These are phyloP conservation scores for Amphimallon solstitiale DNA, from an alignment of 2,888 invertebrate species.

Conservation along the genomic window DNA sequence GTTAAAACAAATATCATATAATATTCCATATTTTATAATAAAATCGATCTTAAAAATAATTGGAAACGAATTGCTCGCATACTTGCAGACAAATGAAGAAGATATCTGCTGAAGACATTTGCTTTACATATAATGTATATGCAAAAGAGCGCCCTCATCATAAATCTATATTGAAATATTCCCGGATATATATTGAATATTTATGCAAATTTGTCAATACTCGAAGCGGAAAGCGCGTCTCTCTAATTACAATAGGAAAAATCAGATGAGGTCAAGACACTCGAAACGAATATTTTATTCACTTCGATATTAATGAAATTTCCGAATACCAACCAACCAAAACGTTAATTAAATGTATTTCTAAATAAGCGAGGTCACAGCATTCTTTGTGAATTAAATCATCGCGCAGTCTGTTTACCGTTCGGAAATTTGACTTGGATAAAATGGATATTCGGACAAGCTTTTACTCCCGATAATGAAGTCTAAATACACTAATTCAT, in stretches of 20 bases:
- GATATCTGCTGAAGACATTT: constrained; percentile 3
- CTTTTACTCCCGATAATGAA: too few species aligned
- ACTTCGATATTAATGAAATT: not conserved
- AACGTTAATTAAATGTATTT: not conserved
- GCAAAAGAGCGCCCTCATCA: not conserved
- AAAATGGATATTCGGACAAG: too few species aligned
- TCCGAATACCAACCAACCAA: not conserved
- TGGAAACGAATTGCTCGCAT: not conserved
- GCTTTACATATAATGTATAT: constrained; percentile 13
- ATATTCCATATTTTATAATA: too few species aligned
- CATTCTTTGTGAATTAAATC: too few species aligned
- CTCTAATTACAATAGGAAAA: constrained; percentile 8
- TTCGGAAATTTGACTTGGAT: too few species aligned
- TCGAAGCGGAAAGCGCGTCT: not conserved
- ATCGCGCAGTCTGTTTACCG: too few species aligned
- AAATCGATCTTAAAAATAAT: too few species aligned
- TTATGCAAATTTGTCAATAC: constrained; percentile 26
- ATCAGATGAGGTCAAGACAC: too few species aligned
- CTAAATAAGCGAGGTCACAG: too few species aligned
- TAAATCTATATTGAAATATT: constrained; percentile 5
- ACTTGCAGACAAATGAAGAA: not conserved
- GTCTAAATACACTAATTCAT: too few species aligned
- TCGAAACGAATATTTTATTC: not conserved
- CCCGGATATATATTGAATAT: constrained; percentile 16
- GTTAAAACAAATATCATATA: too few species aligned